phyloP scores from a whole-genome alignment of 2,888 invertebrate species.

The Arrhopalites spinosus region DNA sequence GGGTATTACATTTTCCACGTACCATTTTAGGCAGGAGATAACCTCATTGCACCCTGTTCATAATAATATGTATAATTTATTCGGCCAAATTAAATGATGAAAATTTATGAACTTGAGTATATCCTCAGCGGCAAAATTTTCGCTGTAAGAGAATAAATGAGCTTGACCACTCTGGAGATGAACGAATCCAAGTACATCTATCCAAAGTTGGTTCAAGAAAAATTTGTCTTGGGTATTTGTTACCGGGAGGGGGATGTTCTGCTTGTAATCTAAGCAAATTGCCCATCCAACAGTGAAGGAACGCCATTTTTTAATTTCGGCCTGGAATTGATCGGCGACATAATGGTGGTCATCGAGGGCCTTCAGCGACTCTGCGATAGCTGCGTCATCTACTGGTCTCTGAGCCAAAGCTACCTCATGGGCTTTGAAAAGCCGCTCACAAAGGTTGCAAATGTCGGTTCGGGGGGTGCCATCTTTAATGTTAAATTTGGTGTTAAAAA shows the following conservation, averaged over 20 bases:
- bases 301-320: neutral
- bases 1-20: neutral
- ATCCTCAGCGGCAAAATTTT: conserved; percentile 21
- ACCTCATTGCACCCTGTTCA: conserved; percentile 31
- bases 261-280: conserved; percentile 37
- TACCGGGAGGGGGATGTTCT: conserved; percentile 41
- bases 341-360: neutral
- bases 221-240: conserved; percentile 34
- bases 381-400: neutral
- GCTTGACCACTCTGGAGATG: conserved; percentile 25
- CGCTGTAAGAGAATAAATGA: conserved; percentile 23
- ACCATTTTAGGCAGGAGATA: conserved; percentile 26
- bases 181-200: conserved; percentile 36
- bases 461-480: neutral
- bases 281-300: neutral
- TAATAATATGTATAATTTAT: too few species aligned
- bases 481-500: neutral
- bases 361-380: neutral
- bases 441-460: neutral
- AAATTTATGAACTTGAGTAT: too few species aligned
- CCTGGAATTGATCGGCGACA: neutral
- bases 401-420: neutral
- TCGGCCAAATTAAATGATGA: too few species aligned
- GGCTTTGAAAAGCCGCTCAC: neutral
- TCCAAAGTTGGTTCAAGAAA: conserved; percentile 37